Evolutionary conservation across 2,113 vertebrate species (phyloP).

Genomic region (Chamaea fasciata): DNA sequence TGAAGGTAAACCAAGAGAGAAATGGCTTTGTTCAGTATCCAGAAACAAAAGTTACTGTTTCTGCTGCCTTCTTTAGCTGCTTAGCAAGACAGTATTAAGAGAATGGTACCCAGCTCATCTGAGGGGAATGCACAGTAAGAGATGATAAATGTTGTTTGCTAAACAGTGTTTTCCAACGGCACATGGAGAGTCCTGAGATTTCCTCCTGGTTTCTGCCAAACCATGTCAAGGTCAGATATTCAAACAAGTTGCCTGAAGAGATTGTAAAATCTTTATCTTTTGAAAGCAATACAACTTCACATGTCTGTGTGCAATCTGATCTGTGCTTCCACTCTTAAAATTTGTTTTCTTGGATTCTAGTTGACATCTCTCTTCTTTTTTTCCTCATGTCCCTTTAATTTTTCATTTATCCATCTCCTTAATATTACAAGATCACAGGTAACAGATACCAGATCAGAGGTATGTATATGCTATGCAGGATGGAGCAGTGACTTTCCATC

Average conservation of each 20-base stretch:
- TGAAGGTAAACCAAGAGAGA: neutral
- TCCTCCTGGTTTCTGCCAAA: neutral
- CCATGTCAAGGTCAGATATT: neutral
- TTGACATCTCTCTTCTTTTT: neutral
- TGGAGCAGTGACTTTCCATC: neutral
- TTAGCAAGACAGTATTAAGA: neutral
- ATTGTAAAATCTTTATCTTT: neutral
- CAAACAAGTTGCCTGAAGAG: neutral
- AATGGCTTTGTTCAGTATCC: neutral
- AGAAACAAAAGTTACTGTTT: neutral
- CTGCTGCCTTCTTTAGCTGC: neutral
- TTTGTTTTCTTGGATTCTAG: neutral
- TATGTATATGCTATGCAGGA: neutral
- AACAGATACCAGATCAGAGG: neutral
- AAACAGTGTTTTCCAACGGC: neutral
- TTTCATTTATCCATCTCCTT: neutral
- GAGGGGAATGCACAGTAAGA: neutral
- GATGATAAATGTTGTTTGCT: neutral
- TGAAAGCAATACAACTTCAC: neutral
- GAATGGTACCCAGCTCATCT: neutral
- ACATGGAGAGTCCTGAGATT: neutral
- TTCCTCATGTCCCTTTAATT: neutral
- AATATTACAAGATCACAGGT: neutral
- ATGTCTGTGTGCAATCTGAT: neutral
- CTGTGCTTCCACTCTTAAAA: neutral